Percentiles rank a stretch among this genome's conserved stretches.
phyloP scores from a whole-genome alignment of 2,113 vertebrate genomes.

The Onychorhynchus coronatus region DNA sequence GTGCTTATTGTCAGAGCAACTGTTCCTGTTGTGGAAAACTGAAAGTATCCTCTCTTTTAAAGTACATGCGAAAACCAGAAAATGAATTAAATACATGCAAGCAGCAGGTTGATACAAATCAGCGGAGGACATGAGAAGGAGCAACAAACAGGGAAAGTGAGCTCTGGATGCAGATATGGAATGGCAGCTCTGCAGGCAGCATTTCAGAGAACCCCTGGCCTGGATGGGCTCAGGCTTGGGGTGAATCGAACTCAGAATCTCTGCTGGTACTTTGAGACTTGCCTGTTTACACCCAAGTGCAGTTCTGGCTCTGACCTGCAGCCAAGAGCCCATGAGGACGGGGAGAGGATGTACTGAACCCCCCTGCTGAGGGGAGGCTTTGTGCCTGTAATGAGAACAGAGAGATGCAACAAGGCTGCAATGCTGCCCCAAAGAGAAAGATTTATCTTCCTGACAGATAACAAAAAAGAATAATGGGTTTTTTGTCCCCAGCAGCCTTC shows the following conservation, averaged over 20 bases:
- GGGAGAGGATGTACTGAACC: background rate
- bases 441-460: slow-evolving; percentile 5
- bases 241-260: background rate
- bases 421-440: background rate
- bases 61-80: background rate
- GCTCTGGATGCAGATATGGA: background rate
- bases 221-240: background rate
- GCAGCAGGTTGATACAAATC: background rate
- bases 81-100: background rate
- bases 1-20: background rate
- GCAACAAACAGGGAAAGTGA: background rate
- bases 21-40: background rate
- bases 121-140: background rate
- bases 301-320: background rate
- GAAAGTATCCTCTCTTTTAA: background rate
- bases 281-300: background rate
- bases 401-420: background rate
- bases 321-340: rapidly evolving
- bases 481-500: background rate
- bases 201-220: background rate
- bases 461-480: background rate
- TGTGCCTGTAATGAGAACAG: background rate
- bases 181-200: background rate
- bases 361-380: background rate
- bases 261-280: background rate